A percentile compares a stretch with the other conserved stretches of the same genome.
These are phyloP conservation scores for Catamblyrhynchus diadema DNA, from an alignment of 2,797 vertebrate species.

Conservation along the genomic window DNA sequence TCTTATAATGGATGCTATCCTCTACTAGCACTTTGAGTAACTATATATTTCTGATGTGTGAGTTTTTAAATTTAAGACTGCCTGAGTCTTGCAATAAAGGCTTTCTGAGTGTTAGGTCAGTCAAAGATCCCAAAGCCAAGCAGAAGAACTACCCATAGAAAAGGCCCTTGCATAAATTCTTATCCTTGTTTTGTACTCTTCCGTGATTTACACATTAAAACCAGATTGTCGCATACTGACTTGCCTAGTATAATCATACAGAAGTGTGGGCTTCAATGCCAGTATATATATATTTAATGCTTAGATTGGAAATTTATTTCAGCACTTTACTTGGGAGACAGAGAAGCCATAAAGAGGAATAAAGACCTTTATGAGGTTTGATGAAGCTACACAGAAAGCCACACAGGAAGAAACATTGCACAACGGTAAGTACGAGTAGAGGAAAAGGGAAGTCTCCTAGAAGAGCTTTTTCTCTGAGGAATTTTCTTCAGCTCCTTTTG, in stretches of 20 bases:
- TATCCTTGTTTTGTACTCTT: not conserved
- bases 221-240: not conserved
- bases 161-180: not conserved
- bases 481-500: constrained; percentile 24
- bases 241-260: not conserved
- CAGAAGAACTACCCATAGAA: not conserved
- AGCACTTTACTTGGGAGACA: not conserved
- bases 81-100: not conserved
- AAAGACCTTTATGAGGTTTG: constrained; percentile 16
- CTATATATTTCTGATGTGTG: not conserved
- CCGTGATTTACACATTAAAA: not conserved
- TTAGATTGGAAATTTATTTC: constrained; percentile 14
- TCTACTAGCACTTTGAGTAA: not conserved
- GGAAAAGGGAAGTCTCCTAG: not conserved
- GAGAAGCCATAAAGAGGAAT: not conserved
- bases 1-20: not conserved
- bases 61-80: not conserved
- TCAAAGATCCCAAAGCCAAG: not conserved
- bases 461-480: not conserved
- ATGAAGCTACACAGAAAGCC: not conserved
- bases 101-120: not conserved
- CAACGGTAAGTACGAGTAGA: not conserved
- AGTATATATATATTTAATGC: not conserved
- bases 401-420: not conserved
- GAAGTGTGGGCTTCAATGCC: not conserved